These are phyloP conservation scores for Thyatira batis DNA, from an alignment of 2,888 invertebrate species.

Conservation along the genomic window DNA sequence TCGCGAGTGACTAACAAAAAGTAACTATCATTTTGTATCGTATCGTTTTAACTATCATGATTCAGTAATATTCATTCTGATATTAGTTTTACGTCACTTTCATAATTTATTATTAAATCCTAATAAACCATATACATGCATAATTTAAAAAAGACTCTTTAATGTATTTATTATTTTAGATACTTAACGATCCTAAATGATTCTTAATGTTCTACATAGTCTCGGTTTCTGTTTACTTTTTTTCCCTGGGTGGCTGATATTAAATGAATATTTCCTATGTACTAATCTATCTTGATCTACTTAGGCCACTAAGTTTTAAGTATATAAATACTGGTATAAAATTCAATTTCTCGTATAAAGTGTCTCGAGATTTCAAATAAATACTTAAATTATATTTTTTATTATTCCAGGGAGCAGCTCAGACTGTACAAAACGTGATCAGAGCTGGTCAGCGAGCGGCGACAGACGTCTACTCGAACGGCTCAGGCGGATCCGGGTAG, in stretches of 20 bases:
- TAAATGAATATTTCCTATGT: too few relatives aligned
- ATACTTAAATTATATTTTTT: conserved; percentile 5
- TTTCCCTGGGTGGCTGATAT: too few relatives aligned
- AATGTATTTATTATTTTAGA: too few relatives aligned
- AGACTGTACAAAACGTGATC: conserved; percentile 86
- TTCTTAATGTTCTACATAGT: too few relatives aligned
- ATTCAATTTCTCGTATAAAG: too few relatives aligned
- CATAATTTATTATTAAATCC: neutral
- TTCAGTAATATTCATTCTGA: conserved; percentile 2
- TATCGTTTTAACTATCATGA: conserved; percentile 7
- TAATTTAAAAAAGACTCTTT: too few relatives aligned
- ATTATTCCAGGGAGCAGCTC: conserved; percentile 86
- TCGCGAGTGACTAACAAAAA: neutral
- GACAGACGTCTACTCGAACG: conserved; percentile 72
- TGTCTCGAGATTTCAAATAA: too few relatives aligned
- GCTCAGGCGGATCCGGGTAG: conserved; percentile 70
- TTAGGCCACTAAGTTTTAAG: too few relatives aligned
- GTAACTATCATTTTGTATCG: neutral
- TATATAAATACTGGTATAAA: too few relatives aligned
- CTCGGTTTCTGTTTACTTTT: too few relatives aligned
- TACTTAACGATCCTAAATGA: too few relatives aligned
- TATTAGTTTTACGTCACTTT: neutral
- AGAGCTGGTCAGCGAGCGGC: conserved; percentile 80
- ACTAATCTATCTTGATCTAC: too few relatives aligned
- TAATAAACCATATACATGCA: neutral